Conservation (phyloP, 2,797 vertebrate species). For the Tinamus major region DNA sequence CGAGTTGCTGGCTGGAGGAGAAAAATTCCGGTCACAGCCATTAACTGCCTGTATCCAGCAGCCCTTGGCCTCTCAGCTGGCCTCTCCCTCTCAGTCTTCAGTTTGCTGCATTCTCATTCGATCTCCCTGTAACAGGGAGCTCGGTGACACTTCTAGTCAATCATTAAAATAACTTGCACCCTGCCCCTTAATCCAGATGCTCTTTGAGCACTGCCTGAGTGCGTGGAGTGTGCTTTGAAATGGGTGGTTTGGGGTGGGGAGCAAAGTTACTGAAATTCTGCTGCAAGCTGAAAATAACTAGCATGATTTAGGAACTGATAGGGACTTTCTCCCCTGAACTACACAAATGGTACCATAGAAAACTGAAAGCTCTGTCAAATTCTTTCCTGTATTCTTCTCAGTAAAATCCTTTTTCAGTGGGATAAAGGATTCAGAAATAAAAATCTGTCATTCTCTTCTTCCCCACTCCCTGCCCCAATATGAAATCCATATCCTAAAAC, state of each 20-base stretch:
- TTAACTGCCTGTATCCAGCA: neutral
- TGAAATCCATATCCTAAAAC: neutral
- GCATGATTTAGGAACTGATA: neutral
- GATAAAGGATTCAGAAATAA: neutral
- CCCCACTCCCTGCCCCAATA: neutral
- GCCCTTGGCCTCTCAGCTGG: fast-evolving
- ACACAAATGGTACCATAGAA: conserved; percentile 1
- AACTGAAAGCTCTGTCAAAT: neutral
- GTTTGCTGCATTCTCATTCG: neutral
- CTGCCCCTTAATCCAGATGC: neutral
- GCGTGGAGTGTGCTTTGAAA: neutral
- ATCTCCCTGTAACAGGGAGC: neutral
- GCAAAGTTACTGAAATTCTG: neutral
- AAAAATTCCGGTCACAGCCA: neutral
- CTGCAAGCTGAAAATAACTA: neutral
- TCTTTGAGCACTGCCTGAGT: neutral
- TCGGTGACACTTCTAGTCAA: neutral
- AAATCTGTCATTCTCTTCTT: neutral
- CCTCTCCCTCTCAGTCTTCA: neutral
- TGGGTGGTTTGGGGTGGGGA: neutral
- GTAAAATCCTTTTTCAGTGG: neutral
- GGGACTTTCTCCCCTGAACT: neutral
- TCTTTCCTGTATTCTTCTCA: neutral
- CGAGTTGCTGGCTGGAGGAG: neutral
- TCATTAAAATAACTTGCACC: neutral